Base-by-base conservation (phyloP, 92 coral and sea anemone genomes). In the Desmophyllum pertusum region DNA sequence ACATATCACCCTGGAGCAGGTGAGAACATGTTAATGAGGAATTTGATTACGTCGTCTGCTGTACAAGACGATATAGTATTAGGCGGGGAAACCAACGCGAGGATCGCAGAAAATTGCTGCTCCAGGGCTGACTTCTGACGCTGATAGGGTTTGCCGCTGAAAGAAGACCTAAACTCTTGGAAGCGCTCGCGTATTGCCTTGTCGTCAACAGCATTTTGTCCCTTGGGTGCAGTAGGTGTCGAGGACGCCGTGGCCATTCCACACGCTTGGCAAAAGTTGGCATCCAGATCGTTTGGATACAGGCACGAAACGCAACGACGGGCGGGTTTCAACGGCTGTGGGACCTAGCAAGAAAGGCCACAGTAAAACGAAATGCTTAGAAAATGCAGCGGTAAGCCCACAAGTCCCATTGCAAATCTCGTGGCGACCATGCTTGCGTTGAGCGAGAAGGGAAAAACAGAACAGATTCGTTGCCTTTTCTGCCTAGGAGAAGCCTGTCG, bases 61-160 rank as follows among this genome's bases (percentile, higher is more conserved):
- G 93, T 90, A 46, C 90, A 90, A 11, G 81, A 81, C 15, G 79
- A 77, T 19, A 88, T 13, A 8, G 52, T 42, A 27, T 57, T 79
- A 2, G 77, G 70, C 29, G 80, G 83, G 15, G 73, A 71, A 35
- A 73, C 11, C 25, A 87, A 70, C 23, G 69, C 70, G 18, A 79
- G 81, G 77, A 89, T 78, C n/a, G 39, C 55, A 27, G 78, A 43
- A 25, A 89, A 45, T 55, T 78, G 80, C 45, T 25, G 76, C 68
- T 90, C 90, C 62, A 90, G 40, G 53, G 88, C 50, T 66, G 93
- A 80, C 75, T 72, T 90, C 73, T 90, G 93, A 15, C 73, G 81
- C 78, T 81, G 86, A 50, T 82, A 86, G 39, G 90, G 90, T 39
- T 86, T 86, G 55, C 41, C 35, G 13, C 69, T 74, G 4, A 40